Evolutionary conservation across 2,797 vertebrate genomes (phyloP).

Genomic region (Lemur catta): DNA sequence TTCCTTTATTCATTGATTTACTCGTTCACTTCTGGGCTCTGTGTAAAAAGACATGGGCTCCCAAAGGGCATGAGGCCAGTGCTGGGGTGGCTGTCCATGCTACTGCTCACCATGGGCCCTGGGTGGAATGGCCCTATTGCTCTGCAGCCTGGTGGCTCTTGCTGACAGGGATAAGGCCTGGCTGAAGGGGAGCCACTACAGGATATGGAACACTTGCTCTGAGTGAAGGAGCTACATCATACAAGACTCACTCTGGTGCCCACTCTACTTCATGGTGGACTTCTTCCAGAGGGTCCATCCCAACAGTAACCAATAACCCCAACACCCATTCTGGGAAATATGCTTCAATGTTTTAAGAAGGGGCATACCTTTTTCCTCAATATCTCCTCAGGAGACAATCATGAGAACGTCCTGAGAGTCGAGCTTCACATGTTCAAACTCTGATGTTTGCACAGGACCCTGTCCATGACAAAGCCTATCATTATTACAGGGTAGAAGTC

Average conservation of each 20-base stretch:
- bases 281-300: constrained; percentile 85
- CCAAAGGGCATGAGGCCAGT: not conserved
- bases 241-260: constrained; percentile 78
- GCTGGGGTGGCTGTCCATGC: too few species aligned
- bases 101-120: not conserved
- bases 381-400: constrained; percentile 84
- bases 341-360: constrained; percentile 88
- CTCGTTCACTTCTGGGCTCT: not conserved
- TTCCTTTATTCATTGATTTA: not conserved
- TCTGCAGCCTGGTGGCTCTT: constrained; percentile 39
- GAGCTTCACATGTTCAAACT: constrained; percentile 88
- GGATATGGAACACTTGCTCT: constrained; percentile 72
- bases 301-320: constrained; percentile 80
- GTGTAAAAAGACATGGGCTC: not conserved
- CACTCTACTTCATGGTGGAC: constrained; percentile 87
- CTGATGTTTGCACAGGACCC: not conserved
- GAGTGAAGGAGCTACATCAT: constrained; percentile 67
- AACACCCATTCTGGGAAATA: constrained; percentile 83
- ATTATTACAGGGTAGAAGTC: constrained; percentile 79
- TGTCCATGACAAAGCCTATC: not conserved
- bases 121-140: not conserved
- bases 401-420: constrained; percentile 87
- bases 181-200: constrained; percentile 54
- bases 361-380: constrained; percentile 87
- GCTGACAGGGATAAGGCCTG: not conserved